phyloP scores from a whole-genome alignment of 2,113 vertebrate species.

The Callocephalon fimbriatum region DNA sequence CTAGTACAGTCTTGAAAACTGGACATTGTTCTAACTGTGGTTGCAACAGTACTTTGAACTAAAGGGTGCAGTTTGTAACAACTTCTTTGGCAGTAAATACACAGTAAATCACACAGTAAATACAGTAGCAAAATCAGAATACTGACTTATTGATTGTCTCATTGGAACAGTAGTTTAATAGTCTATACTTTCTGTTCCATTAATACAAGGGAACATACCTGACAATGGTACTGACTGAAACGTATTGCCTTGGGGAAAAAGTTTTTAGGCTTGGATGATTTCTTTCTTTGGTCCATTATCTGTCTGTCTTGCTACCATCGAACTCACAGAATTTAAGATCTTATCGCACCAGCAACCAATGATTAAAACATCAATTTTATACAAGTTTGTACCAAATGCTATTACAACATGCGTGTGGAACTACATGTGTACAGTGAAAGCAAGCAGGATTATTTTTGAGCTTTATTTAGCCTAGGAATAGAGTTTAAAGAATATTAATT shows the following conservation, averaged over 20 bases:
- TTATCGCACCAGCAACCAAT: constrained; percentile 61
- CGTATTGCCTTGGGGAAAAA: background rate
- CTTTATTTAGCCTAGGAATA: constrained; percentile 50
- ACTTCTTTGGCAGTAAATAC: background rate
- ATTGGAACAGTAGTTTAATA: background rate
- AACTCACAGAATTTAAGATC: constrained; percentile 31
- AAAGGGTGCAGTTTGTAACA: background rate
- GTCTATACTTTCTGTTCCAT: background rate
- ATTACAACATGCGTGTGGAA: constrained; percentile 34
- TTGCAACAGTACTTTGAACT: background rate
- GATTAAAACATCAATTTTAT: constrained; percentile 58
- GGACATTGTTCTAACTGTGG: background rate
- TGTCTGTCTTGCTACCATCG: constrained; percentile 1
- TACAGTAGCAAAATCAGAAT: background rate
- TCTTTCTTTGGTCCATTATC: background rate
- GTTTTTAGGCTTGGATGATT: background rate
- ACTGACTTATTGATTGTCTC: background rate
- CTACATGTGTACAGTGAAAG: constrained; percentile 33
- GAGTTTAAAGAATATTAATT: constrained; percentile 32
- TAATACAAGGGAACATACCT: background rate
- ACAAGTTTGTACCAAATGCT: constrained; percentile 58
- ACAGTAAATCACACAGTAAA: background rate
- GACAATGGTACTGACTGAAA: background rate
- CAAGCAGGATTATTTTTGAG: constrained; percentile 38
- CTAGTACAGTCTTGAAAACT: background rate